These are phyloP conservation scores for Neodiprion pinetum DNA, from an alignment of 1,140 invertebrate species.

Conservation along the genomic window DNA sequence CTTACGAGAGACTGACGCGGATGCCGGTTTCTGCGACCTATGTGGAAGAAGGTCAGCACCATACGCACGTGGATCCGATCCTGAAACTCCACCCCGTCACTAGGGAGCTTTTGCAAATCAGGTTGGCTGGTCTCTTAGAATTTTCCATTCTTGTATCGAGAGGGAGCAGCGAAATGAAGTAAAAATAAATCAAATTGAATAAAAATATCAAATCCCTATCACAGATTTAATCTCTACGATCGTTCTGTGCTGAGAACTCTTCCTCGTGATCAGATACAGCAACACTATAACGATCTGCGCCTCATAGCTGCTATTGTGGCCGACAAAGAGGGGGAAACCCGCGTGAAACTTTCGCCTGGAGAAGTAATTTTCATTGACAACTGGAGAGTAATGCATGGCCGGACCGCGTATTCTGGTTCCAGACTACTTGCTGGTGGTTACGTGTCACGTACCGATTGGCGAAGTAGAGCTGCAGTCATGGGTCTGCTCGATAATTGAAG, in stretches of 20 bases:
- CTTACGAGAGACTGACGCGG: constrained; percentile 65
- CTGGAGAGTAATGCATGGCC: constrained; percentile 76
- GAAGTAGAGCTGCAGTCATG: constrained; percentile 64
- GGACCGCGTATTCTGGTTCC: constrained; percentile 69
- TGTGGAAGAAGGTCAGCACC: constrained; percentile 65
- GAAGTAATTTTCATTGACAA: constrained; percentile 77
- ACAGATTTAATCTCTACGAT: constrained; percentile 74
- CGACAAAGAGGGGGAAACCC: constrained; percentile 61
- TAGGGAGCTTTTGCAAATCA: constrained; percentile 63
- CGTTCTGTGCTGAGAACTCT: constrained; percentile 67
- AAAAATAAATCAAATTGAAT: too few species aligned
- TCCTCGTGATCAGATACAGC: constrained; percentile 56
- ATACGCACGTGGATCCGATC: constrained; percentile 62
- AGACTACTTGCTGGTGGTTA: constrained; percentile 68
- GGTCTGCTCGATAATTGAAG: constrained; percentile 45
- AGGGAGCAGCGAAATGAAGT: not conserved
- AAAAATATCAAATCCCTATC: not conserved
- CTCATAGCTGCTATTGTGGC: constrained; percentile 65
- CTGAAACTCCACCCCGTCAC: constrained; percentile 61
- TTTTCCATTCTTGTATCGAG: not conserved
- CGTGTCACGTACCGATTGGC: constrained; percentile 68
- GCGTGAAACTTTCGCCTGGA: constrained; percentile 70
- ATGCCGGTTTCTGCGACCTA: constrained; percentile 70
- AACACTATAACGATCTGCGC: constrained; percentile 70
- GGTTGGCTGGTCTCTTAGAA: constrained; percentile 46